Base-by-base conservation (phyloP, 2,797 vertebrate genomes). In the Percopsis omiscomaycus region DNA sequence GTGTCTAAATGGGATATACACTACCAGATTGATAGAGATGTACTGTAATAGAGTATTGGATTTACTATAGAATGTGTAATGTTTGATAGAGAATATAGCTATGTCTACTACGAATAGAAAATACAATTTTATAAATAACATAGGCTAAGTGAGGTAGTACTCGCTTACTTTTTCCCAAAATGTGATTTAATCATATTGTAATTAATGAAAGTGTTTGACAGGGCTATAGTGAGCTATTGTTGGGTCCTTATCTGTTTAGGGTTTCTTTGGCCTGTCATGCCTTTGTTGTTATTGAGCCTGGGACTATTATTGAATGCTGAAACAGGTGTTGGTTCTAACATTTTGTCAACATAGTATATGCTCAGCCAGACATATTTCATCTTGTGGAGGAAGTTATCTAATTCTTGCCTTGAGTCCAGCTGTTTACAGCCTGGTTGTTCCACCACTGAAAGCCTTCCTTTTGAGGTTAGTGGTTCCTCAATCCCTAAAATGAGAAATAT, bases 11-110 rank as follows among this genome's bases (percentile, higher is more conserved):
- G 65, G 60, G 53, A 82, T 42, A 27, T 80, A 87, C 75, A 83
- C 80, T 85, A 86, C 81, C 77, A 83, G 69, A 85, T 72, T 79
- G 69, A 69, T 79, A 80, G 77, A 73, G 61, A 75, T 80, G 76
- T 84, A 88, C 74, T 86, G 80, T 86, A 83, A 86, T 83, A 58
- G 68, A 82, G 71, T 86, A 67, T 87, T 82, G 77, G 55, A 82
- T 83, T 73, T 80, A 59, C 47, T 68, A 45, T 62, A 71, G 53
- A 58, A 80, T 77, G 55, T 58, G 62, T 63, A 71, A 55, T 55
- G 32, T 29, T 55, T 28, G 57, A 71, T 75, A 68, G 54, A 77
- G 60, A 68, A 73, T 54, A 69, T 77, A 68, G 45, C 71, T 57
- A 50, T 42, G 61, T 67, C 5, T 74, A 80, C 75, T 75, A 78